Base-by-base conservation (phyloP, 2,113 vertebrate genomes). In the Amblyornis subalaris region DNA sequence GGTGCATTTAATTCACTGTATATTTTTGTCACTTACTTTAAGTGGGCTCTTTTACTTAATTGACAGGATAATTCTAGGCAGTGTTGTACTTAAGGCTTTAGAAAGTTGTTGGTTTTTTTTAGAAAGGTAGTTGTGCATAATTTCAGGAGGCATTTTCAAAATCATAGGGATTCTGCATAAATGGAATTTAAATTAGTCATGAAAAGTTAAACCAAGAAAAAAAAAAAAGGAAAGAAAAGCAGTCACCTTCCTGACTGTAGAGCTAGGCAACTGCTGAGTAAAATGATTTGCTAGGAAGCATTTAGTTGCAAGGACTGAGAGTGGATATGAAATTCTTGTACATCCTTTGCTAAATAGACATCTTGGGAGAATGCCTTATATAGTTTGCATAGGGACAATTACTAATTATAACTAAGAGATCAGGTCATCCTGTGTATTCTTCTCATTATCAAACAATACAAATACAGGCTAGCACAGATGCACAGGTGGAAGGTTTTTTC, bases 1-100 rank as follows among this genome's bases (percentile, higher is more conserved):
- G 86, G 92, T 79, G 87, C 6, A 3, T 89, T 96, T 95, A 89
- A 84, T 73, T 76, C 87, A 48, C 69, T 38, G 22, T 16, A 0
- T 66, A 53, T 93, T 96, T 96, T 42, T 93, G 58, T 72, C 89
- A 91, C 84, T 87, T 88, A 83, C 26, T 91, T 95, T 70, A 89
- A 96, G 88, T 76, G 50, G 65, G 38, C 72, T 91, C 78, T 84
- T 89, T 76, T 48, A 60, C 84, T 83, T 90, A 93, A 95, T 81
- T 95, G 94, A 96, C 89, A 93, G 90, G 91, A 64, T 96, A 95
- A 94, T 95, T 94, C 73, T 24, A 91, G 92, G 89, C 91, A 87
- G 20, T 12, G 66, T 58, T 83, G 64, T 54, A 78, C 92, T 92
- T 62, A 42, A 17, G 15, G 85, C 71, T 90, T 79, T 88, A 64